phyloP scores from a whole-genome alignment of 2,797 vertebrate species.

The Serranus cabrilla region DNA sequence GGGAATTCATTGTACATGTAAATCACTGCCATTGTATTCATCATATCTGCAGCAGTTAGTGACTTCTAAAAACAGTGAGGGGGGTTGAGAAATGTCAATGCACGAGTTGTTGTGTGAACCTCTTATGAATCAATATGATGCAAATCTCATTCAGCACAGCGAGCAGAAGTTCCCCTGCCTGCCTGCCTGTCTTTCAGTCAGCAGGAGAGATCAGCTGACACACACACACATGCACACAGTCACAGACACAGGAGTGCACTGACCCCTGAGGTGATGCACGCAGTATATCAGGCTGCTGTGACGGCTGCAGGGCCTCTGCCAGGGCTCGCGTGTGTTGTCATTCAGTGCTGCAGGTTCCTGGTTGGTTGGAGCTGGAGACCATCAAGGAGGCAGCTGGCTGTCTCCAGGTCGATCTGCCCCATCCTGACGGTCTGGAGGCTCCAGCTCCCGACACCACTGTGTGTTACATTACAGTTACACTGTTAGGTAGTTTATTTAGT shows the following conservation, averaged over 20 bases:
- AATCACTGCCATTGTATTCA: constrained; percentile 22
- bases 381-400: neutral
- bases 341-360: constrained; percentile 8
- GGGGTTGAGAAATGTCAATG: neutral
- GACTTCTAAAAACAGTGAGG: neutral
- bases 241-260: constrained; percentile 19
- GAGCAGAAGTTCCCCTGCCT: neutral
- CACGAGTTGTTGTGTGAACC: neutral
- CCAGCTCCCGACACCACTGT: neutral
- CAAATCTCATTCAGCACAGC: neutral
- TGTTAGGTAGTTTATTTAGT: neutral
- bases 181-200: neutral
- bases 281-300: neutral
- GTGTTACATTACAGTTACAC: neutral
- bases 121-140: constrained; percentile 3
- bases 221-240: constrained; percentile 9
- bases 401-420: neutral
- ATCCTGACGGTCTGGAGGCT: neutral
- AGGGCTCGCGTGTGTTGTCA: neutral
- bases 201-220: constrained; percentile 20
- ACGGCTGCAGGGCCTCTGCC: neutral
- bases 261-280: constrained; percentile 12
- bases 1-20: constrained; percentile 17
- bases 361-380: neutral
- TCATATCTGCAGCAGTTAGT: constrained; percentile 17